Conservation (phyloP, 1,140 invertebrate species). For the Orchestia grillus region DNA sequence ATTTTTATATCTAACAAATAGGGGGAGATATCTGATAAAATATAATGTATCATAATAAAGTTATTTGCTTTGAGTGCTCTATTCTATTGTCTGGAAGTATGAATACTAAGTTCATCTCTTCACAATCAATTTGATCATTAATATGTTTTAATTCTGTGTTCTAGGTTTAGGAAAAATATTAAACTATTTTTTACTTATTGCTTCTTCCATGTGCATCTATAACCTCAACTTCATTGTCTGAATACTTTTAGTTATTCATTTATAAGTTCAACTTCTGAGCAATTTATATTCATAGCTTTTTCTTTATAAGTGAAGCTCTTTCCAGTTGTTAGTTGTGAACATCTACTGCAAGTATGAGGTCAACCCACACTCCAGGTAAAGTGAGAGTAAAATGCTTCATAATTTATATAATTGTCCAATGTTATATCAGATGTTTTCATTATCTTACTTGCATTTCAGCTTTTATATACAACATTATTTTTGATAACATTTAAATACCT, state of each 20-base stretch:
- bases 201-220: not conserved
- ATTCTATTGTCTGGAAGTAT: too few species aligned
- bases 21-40: too few species aligned
- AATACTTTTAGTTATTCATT: not conserved
- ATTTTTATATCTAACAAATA: too few species aligned
- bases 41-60: too few species aligned
- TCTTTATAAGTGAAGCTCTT: not conserved
- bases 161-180: not conserved
- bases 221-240: not conserved
- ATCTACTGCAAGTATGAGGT: not conserved
- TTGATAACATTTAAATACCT: too few species aligned
- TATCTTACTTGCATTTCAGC: not conserved
- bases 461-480: too few species aligned
- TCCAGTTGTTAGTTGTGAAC: not conserved
- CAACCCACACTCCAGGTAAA: not conserved
- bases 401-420: not conserved
- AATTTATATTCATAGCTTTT: not conserved
- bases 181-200: not conserved
- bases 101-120: too few species aligned
- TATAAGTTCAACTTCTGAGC: not conserved
- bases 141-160: not conserved
- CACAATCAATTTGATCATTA: not conserved
- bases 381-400: not conserved
- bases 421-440: not conserved
- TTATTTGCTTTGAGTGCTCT: too few species aligned